Evolutionary conservation across 2,797 vertebrate genomes (phyloP), one percentile per base, ranked within the genome.

Genomic region (Halcyon badia): DNA sequence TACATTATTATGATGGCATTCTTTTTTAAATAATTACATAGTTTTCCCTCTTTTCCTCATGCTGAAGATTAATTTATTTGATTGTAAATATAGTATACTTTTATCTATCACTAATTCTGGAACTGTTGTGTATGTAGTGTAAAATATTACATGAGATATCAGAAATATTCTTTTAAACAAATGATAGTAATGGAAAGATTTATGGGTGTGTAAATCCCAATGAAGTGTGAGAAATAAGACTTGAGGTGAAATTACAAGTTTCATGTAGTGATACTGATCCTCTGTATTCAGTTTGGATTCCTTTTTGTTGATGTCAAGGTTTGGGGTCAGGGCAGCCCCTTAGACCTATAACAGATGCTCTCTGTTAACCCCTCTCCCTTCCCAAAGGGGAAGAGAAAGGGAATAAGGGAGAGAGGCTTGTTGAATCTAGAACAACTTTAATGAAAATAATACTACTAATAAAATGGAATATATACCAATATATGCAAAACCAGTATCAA

Each of bases 1-100:
- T 52, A 13, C 4, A 16, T 51, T 54, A 22, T 5, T 28, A 39
- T 9, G 4, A 44, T 25, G 2, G 0, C 4, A 7, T 33, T 46
- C 6, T 41, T 41, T 51, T 80, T 42, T 5, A 37, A 72, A 62
- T 14, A 35, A 1, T 11, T 69, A 1, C 11, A 42, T 28, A 3
- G 0, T 13, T 44, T 17, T 14, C 1, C 6, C 2, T 39, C 44
- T n/a, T 84, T 66, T 20, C 10, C 83, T 85, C 26, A 12, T 70
- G 37, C 24, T 46, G 4, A 46, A 66, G 16, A 18, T 21, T 52
- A 56, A 33, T 48, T 65, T 60, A 26, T 71, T 75, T 76, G 2
- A 26, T 26, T 68, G 3, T 21, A 60, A 90, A 71, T 69, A 42
- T 24, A 16, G 2, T 11, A 19, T 39, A 46, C 35, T 70, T 66